phyloP scores from a whole-genome alignment of 2,888 invertebrate genomes.

The Epiblema foenella region DNA sequence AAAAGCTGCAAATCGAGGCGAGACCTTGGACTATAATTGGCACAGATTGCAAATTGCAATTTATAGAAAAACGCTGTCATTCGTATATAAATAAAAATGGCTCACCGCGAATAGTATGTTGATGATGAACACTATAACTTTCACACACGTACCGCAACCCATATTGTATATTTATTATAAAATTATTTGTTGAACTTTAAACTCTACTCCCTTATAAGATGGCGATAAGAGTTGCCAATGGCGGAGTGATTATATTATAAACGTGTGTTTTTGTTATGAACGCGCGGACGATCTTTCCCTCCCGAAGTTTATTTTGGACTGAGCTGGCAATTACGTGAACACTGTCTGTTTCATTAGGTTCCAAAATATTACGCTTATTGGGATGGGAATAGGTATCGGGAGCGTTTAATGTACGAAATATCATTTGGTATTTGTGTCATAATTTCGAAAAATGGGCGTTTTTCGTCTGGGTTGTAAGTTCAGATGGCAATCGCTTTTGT shows the following conservation, averaged over 20 bases:
- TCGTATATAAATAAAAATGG: background rate
- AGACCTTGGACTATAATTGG: conserved; percentile 11
- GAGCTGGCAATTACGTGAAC: conserved; percentile 34
- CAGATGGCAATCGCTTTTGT: no score
- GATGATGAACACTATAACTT: conserved; percentile 33
- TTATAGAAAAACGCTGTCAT: background rate
- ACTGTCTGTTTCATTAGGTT: conserved; percentile 31
- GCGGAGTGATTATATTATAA: no score
- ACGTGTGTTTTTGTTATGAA: background rate
- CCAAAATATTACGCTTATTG: conserved; percentile 3
- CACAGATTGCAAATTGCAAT: no score
- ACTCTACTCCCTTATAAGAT: no score
- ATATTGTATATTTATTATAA: conserved; percentile 25
- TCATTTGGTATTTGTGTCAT: no score
- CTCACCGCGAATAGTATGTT: conserved; percentile 40
- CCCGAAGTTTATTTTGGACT: conserved; percentile 33
- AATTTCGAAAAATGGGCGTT: no score
- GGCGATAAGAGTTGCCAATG: no score
- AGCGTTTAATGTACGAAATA: no score
- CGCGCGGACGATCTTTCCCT: conserved; percentile 21
- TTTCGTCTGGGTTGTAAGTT: no score
- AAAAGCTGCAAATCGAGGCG: background rate
- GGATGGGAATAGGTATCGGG: no score
- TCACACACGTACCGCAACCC: conserved; percentile 37
- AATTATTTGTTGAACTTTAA: no score